These are phyloP conservation scores for Forficula auricularia DNA, from an alignment of 1,140 invertebrate genomes.

Conservation along the genomic window DNA sequence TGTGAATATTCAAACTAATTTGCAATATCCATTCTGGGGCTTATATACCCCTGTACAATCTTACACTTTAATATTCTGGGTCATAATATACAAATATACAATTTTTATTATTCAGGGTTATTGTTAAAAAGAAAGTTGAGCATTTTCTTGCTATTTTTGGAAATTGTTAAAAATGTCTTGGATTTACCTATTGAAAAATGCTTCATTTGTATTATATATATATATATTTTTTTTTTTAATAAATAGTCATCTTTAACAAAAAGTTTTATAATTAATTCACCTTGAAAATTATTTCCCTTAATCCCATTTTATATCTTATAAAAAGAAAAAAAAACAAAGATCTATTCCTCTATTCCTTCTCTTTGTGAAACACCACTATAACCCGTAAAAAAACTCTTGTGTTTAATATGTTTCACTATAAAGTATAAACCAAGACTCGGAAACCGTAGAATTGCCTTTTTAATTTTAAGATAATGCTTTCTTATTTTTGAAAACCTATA, in stretches of 20 bases:
- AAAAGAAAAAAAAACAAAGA: too few relatives aligned
- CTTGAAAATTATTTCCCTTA: too few relatives aligned
- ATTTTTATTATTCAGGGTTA: conserved; percentile 8
- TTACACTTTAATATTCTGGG: neutral
- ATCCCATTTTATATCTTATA: too few relatives aligned
- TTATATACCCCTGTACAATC: neutral
- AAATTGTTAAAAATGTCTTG: conserved; percentile 7
- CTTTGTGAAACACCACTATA: too few relatives aligned
- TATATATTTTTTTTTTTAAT: conserved; percentile 8
- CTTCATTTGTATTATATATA: conserved; percentile 7
- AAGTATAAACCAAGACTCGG: too few relatives aligned
- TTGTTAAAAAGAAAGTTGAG: conserved; percentile 5
- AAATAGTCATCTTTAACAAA: conserved; percentile 6
- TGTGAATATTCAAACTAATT: neutral
- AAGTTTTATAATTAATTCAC: too few relatives aligned
- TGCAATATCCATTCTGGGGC: neutral
- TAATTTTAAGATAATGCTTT: too few relatives aligned
- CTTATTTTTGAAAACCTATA: too few relatives aligned
- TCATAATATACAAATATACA: neutral
- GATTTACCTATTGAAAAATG: conserved; percentile 7
- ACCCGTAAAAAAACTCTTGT: too few relatives aligned
- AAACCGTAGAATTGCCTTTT: too few relatives aligned
- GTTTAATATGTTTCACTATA: too few relatives aligned
- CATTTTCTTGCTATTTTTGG: conserved; percentile 8
- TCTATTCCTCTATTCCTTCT: too few relatives aligned